Evolutionary conservation across 2,888 invertebrate species (phyloP).

Genomic region (Lasioglossum zephyrum): DNA sequence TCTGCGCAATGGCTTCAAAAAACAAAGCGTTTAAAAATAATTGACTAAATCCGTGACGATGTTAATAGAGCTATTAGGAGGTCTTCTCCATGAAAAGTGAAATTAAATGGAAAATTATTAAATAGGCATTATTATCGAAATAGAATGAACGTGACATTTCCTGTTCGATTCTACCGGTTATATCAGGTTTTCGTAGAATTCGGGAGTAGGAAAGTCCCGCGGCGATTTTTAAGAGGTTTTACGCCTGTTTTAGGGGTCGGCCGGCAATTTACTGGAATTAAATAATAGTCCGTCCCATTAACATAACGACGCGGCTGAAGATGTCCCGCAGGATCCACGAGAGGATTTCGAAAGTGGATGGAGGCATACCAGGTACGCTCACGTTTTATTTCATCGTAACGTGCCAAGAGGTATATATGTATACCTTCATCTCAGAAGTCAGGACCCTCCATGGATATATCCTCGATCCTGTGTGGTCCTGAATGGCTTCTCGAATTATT

Average conservation of each 20-base stretch:
- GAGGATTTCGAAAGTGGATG: conserved; percentile 62
- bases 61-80: not conserved
- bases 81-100: not conserved
- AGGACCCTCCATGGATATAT: conserved; percentile 66
- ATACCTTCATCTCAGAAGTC: conserved; percentile 66
- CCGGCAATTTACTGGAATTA: conserved; percentile 72
- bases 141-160: conserved; percentile 27
- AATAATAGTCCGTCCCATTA: conserved; percentile 74
- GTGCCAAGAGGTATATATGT: conserved; percentile 70
- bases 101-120: not conserved
- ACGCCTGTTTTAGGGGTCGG: conserved; percentile 67
- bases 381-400: conserved; percentile 77
- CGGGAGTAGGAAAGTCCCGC: conserved; percentile 52
- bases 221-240: conserved; percentile 70
- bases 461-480: conserved; percentile 72
- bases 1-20: not conserved
- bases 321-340: conserved; percentile 65
- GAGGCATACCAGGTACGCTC: conserved; percentile 67
- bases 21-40: not conserved
- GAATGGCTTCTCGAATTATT: conserved; percentile 70
- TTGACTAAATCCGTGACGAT: not conserved
- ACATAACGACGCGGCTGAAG: conserved; percentile 67
- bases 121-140: not conserved
- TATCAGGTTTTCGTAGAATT: conserved; percentile 63
- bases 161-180: conserved; percentile 36